phyloP scores from a whole-genome alignment of 2,113 vertebrate genomes.

The Notechis scutatus region DNA sequence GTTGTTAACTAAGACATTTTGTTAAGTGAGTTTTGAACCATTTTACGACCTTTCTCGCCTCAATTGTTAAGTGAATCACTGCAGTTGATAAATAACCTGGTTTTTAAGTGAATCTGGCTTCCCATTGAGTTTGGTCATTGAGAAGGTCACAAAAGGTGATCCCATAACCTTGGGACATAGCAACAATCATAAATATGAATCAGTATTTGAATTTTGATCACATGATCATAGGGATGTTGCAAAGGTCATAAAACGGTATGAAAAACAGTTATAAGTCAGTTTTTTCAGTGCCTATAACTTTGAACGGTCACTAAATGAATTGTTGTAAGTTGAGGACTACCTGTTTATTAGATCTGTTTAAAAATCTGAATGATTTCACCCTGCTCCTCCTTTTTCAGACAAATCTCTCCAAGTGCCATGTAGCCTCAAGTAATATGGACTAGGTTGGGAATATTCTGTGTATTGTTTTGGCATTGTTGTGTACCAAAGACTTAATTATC shows the following conservation, averaged over 20 bases:
- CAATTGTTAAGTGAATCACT: no score
- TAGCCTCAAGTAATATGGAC: rapidly evolving
- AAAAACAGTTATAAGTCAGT: not conserved
- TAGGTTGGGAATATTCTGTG: rapidly evolving
- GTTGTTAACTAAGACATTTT: not conserved
- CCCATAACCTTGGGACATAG: not conserved
- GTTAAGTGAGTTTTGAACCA: no score
- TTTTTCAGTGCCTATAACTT: not conserved
- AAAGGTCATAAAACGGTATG: not conserved
- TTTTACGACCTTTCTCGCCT: no score
- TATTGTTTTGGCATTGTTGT: rapidly evolving
- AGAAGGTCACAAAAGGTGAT: not conserved
- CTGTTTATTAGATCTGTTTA: not conserved
- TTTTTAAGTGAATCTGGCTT: not conserved
- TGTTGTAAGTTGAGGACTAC: not conserved
- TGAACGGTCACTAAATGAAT: not conserved
- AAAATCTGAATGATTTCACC: not conserved
- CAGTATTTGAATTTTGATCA: not conserved
- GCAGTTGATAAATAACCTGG: not conserved
- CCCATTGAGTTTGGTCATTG: not conserved
- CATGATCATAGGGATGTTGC: not conserved
- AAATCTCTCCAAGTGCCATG: rapidly evolving
- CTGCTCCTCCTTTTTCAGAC: rapidly evolving
- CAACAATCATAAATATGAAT: not conserved
- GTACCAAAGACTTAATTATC: not conserved